phyloP scores from a whole-genome alignment of 2,888 invertebrate species.

The Drosophila prostipennis region DNA sequence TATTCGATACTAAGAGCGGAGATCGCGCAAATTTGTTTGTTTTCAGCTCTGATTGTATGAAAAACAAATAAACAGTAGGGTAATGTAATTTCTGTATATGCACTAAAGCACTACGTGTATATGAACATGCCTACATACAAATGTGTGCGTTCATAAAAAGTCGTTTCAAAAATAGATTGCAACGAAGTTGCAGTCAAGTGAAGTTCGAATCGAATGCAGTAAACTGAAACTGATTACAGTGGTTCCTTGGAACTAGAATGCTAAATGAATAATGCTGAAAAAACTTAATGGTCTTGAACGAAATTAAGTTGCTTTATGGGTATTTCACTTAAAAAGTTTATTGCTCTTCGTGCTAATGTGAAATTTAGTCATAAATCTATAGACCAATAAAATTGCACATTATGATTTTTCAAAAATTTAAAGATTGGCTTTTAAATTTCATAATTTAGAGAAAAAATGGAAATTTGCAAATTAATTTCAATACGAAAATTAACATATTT shows the following conservation, averaged over 20 bases:
- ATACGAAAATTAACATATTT: too few species aligned
- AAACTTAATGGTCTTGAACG: not conserved
- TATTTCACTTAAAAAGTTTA: not conserved
- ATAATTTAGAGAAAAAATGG: too few species aligned
- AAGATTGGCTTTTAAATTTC: too few species aligned
- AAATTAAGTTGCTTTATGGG: not conserved
- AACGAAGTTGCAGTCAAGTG: conserved; percentile 29
- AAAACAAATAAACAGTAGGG: conserved; percentile 35
- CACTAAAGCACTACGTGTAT: conserved; percentile 1
- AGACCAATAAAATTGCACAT: too few species aligned
- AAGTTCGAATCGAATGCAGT: conserved; percentile 31
- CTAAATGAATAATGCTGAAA: not conserved
- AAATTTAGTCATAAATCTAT: not conserved
- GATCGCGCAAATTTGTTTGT: conserved; percentile 37
- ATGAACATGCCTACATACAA: not conserved
- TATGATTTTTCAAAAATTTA: too few species aligned
- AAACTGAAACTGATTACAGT: conserved; percentile 34
- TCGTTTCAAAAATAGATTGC: conserved; percentile 39
- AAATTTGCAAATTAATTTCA: too few species aligned
- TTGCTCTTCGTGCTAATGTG: not conserved
- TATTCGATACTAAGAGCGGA: conserved; percentile 35
- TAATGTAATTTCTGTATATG: not conserved
- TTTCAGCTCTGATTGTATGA: conserved; percentile 34
- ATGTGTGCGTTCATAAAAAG: conserved; percentile 14
- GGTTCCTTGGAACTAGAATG: conserved; percentile 2